Percentiles rank a stretch among this genome's conserved stretches.
Conservation (phyloP, 2,888 invertebrate species). For the Phasia obesa region DNA sequence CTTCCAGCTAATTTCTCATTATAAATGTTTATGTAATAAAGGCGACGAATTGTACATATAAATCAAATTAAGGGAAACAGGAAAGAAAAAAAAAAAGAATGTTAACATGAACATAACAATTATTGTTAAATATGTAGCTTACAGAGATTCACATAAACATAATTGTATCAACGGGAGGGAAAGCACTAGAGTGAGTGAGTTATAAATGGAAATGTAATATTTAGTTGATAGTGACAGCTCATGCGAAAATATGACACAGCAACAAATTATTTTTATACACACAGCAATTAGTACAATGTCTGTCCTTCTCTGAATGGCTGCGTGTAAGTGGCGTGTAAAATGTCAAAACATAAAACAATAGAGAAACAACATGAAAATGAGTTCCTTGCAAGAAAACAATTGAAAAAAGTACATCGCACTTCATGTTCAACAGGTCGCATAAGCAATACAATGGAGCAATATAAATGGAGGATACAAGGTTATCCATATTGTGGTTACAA, state of each 20-base stretch:
- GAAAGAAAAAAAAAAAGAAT: background rate
- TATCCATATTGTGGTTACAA: too few relatives aligned
- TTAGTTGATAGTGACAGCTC: constrained; percentile 56
- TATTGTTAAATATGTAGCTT: too few relatives aligned
- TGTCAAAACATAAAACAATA: constrained; percentile 2
- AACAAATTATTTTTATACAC: constrained; percentile 53
- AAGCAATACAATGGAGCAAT: too few relatives aligned
- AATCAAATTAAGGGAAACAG: constrained; percentile 28
- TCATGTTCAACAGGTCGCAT: too few relatives aligned
- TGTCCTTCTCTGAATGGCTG: constrained; percentile 20
- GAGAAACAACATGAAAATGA: background rate
- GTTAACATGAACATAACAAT: constrained; percentile 14
- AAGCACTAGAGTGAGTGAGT: constrained; percentile 21
- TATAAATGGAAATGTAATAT: constrained; percentile 23
- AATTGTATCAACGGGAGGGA: background rate
- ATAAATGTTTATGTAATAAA: constrained; percentile 21
- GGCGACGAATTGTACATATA: constrained; percentile 13
- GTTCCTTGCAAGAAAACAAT: background rate
- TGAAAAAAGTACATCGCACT: too few relatives aligned
- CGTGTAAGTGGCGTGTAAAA: constrained; percentile 24
- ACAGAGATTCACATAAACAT: background rate
- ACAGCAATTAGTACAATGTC: constrained; percentile 52
- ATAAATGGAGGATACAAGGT: too few relatives aligned
- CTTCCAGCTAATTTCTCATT: constrained; percentile 5
- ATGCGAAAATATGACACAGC: constrained; percentile 58